Evolutionary conservation across 2,797 vertebrate genomes (phyloP).

Genomic region (Cheirogaleus major): DNA sequence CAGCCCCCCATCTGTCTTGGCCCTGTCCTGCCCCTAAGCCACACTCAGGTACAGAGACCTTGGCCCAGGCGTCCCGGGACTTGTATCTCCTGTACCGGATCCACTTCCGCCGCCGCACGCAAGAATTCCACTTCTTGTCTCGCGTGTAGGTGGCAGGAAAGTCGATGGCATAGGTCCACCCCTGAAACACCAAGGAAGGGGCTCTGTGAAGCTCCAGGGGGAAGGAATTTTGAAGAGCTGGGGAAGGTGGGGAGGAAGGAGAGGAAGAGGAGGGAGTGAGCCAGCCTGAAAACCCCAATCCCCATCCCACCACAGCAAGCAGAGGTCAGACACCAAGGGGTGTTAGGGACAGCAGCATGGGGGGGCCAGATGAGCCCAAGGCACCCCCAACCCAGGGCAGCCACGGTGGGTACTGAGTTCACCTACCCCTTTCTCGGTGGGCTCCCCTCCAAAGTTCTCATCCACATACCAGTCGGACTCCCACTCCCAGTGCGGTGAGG

Average conservation of each 20-base stretch:
- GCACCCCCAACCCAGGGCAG: slow-evolving; percentile 20
- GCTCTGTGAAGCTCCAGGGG: slow-evolving; percentile 52
- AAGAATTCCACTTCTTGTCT: slow-evolving; percentile 99
- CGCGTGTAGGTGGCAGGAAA: slow-evolving; percentile 97
- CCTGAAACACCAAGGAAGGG: slow-evolving; percentile 86
- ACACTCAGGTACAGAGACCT: slow-evolving; percentile 86
- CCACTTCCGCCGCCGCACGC: slow-evolving; percentile 96
- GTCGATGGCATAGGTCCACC: slow-evolving; percentile 97
- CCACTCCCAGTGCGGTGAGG: slow-evolving; percentile 97
- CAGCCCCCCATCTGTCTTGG: background rate
- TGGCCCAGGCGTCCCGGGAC: slow-evolving; percentile 94
- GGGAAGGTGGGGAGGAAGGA: background rate
- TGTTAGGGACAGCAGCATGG: background rate
- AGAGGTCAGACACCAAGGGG: background rate
- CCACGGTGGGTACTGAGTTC: slow-evolving; percentile 39
- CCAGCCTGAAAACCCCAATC: background rate
- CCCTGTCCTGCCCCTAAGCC: background rate
- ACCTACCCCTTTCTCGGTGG: slow-evolving; percentile 96
- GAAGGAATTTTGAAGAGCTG: background rate
- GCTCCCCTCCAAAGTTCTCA: slow-evolving; percentile 96
- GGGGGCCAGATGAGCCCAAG: background rate
- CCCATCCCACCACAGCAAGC: background rate
- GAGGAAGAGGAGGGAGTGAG: background rate
- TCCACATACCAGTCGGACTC: slow-evolving; percentile 97
- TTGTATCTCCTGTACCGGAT: slow-evolving; percentile 96